Evolutionary conservation across 2,113 vertebrate genomes (phyloP).

Genomic region (Chloropsis cyanopogon): DNA sequence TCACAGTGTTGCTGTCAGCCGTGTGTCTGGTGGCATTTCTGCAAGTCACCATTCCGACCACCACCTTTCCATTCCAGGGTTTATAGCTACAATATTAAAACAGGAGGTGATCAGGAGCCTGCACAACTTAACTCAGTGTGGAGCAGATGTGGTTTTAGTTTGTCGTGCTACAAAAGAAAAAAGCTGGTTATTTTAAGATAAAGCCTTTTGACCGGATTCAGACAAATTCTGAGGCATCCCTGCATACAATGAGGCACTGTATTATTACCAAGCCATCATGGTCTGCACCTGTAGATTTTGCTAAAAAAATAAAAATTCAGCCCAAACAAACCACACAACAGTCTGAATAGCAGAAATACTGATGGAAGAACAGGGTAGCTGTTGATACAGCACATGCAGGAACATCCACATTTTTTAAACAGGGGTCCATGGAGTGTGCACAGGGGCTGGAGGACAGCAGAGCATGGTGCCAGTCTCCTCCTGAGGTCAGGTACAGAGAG

Average conservation of each 20-base stretch:
- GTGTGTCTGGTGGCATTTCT: background rate
- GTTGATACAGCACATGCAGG: rapidly evolving
- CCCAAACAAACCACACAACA: background rate
- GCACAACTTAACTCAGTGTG: background rate
- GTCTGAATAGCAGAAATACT: background rate
- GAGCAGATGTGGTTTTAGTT: background rate
- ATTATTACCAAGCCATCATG: background rate
- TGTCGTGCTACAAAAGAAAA: background rate
- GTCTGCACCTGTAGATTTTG: background rate
- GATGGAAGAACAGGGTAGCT: background rate
- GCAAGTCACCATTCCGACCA: background rate
- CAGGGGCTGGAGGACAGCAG: background rate
- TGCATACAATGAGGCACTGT: background rate
- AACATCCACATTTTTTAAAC: background rate
- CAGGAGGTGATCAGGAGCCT: background rate
- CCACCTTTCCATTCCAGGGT: background rate
- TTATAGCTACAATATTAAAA: background rate
- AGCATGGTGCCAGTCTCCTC: background rate
- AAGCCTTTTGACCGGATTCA: background rate
- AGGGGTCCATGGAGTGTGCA: background rate
- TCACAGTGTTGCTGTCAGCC: background rate
- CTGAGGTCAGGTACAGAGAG: background rate
- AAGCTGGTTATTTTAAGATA: background rate
- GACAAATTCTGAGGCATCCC: background rate
- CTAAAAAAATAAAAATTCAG: background rate